Conservation (phyloP, 2,888 invertebrate species). For the Drosophila cracens region DNA sequence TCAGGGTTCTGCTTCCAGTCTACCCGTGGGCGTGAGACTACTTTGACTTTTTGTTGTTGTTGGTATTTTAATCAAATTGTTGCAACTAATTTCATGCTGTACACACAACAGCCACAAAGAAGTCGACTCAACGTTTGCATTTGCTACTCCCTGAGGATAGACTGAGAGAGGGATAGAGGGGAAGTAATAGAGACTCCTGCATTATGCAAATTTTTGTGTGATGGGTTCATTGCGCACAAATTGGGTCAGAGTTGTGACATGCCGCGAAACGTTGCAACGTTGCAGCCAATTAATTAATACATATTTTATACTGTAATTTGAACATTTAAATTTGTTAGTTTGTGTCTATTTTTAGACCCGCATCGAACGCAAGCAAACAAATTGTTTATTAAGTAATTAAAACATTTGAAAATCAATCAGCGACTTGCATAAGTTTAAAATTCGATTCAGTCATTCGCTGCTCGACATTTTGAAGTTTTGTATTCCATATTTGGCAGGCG, state of each 20-base stretch:
- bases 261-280: constrained; percentile 27
- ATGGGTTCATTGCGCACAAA: constrained; percentile 71
- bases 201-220: constrained; percentile 59
- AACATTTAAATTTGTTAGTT: background rate
- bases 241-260: constrained; percentile 66
- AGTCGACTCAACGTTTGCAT: constrained; percentile 1
- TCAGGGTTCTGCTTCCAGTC: constrained; percentile 30
- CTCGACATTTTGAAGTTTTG: constrained; percentile 20
- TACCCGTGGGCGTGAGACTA: constrained; percentile 70
- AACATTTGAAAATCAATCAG: constrained; percentile 68
- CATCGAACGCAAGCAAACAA: constrained; percentile 18
- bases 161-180: background rate
- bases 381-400: constrained; percentile 69
- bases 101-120: constrained; percentile 22
- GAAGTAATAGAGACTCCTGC: constrained; percentile 19
- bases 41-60: constrained; percentile 16
- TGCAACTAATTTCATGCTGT: constrained; percentile 70
- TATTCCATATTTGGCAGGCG: constrained; percentile 50
- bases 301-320: background rate
- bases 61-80: constrained; percentile 54
- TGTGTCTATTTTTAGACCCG: constrained; percentile 17
- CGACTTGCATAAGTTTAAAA: constrained; percentile 63
- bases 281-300: constrained; percentile 41
- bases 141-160: background rate
- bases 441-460: constrained; percentile 29